Conservation (phyloP, 2,888 invertebrate genomes). For the Ferrisia virgata region DNA sequence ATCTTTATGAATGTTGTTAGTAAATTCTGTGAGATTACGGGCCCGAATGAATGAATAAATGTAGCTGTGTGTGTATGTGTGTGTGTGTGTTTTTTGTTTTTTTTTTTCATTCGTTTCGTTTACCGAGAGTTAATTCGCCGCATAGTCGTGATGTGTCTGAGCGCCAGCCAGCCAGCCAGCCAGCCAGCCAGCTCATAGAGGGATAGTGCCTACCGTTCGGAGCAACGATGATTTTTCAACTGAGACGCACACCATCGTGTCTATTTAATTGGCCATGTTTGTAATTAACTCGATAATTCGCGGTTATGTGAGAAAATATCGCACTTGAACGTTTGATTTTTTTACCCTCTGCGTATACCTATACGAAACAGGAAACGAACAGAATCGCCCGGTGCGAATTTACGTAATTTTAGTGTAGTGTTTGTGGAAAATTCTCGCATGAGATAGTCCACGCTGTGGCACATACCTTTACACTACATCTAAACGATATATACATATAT, state of each 20-base stretch:
- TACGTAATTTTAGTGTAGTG: neutral
- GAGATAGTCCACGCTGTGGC: no score
- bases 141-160: constrained; percentile 3
- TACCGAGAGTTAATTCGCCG: constrained; percentile 1
- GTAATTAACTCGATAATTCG: neutral
- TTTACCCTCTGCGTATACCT: neutral
- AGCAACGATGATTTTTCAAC: neutral
- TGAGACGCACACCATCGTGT: neutral
- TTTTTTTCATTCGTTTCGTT: neutral
- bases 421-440: neutral
- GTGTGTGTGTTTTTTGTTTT: neutral
- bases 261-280: neutral
- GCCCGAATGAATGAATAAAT: constrained; percentile 33
- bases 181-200: neutral
- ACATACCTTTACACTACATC: no score
- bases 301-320: neutral
- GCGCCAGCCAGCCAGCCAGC: no score
- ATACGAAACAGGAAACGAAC: neutral
- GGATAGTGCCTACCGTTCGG: neutral
- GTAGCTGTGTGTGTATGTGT: no score
- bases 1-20: constrained; percentile 37
- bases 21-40: constrained; percentile 29
- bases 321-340: neutral
- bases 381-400: neutral
- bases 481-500: no score